phyloP scores from a whole-genome alignment of 37 sponge, comb jelly and placozoan genomes.

The Petrosia ficiformis region DNA sequence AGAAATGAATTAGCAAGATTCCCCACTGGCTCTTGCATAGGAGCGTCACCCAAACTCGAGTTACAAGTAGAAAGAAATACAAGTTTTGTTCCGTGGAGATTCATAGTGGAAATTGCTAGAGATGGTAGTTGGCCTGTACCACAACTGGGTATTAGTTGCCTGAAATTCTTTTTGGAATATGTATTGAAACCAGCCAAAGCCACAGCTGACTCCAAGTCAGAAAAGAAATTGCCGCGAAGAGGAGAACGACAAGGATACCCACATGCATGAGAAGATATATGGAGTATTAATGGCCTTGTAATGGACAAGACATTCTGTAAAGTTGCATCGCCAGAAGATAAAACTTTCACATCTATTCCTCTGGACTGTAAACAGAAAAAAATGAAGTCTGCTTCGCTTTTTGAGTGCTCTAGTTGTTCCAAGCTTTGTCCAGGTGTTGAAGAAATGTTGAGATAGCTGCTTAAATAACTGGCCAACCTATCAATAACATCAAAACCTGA shows the following conservation, averaged over 20 bases:
- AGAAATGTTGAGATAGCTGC: too few species aligned
- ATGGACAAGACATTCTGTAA: too few species aligned
- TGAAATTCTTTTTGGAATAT: background rate
- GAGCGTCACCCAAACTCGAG: conserved; percentile 11
- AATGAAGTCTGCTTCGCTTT: too few species aligned
- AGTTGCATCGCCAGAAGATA: too few species aligned
- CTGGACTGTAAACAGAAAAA: too few species aligned
- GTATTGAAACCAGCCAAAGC: conserved; percentile 34
- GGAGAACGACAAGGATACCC: conserved; percentile 9
- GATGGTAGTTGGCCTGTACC: conserved; percentile 16
- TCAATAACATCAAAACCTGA: too few species aligned
- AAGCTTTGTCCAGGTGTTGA: too few species aligned
- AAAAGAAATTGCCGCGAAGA: conserved; percentile 28
- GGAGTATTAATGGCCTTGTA: too few species aligned
- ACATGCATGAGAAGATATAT: too few species aligned
- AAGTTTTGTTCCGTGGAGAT: conserved; percentile 17
- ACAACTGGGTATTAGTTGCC: conserved; percentile 18
- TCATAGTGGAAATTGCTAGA: conserved; percentile 30
- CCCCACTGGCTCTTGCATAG: conserved; percentile 27
- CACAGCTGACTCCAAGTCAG: conserved; percentile 14
- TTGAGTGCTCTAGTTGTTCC: too few species aligned
- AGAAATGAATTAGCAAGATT: conserved; percentile 24
- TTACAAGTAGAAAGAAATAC: conserved; percentile 29
- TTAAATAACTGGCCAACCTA: too few species aligned
- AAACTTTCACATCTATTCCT: too few species aligned